Evolutionary conservation across 2,797 vertebrate species (phyloP), one percentile per base, ranked within the genome.

Genomic region (Rhadinocentrus ornatus): DNA sequence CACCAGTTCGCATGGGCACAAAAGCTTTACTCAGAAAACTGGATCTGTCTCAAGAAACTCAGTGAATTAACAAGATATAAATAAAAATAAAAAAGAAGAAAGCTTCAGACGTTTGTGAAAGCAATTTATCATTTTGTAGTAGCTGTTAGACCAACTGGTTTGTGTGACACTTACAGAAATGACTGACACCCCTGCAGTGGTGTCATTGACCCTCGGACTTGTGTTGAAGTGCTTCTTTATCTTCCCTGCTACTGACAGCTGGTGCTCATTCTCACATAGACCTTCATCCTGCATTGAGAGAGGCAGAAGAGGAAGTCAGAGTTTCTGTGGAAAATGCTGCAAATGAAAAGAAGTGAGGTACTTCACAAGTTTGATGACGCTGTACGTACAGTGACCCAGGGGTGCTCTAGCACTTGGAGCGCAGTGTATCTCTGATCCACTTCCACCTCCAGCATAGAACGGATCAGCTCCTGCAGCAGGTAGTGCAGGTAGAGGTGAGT

Each of bases 171-270:
- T 97, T 95, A 99, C 98, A 94, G 96, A 95, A 94, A 99, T 97
- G 92, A 99, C 96, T 60, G 97, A 97, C 80, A 98, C 96, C 86
- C 97, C 97, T 18, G 97, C 97, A 6, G 95, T 93, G 12, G 95
- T 97, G 95, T 95, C 97, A 80, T 94, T 96, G 70, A 93, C 94
- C 78, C 96, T 97, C 35, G 96, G 96, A 62, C 94, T 95, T 34
- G 96, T 97, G 93, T 98, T 98, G 93, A 99, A 99, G 92, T 99
- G 97, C 87, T 99, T 99, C 95, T 98, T 98, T 84, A 99, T 97
- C 94, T 99, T 99, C 65, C 98, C 98, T 73, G 97, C 97, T 88
- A 99, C 98, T 15, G 96, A 97, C 81, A 99, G 89, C 93, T 98
- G 97, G 88, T 96, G 97, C 3, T 97, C 96, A 41, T 97, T 99